These are phyloP conservation scores for Lasioglossum baleicum DNA, from an alignment of 1,140 invertebrate genomes.

Conservation along the genomic window DNA sequence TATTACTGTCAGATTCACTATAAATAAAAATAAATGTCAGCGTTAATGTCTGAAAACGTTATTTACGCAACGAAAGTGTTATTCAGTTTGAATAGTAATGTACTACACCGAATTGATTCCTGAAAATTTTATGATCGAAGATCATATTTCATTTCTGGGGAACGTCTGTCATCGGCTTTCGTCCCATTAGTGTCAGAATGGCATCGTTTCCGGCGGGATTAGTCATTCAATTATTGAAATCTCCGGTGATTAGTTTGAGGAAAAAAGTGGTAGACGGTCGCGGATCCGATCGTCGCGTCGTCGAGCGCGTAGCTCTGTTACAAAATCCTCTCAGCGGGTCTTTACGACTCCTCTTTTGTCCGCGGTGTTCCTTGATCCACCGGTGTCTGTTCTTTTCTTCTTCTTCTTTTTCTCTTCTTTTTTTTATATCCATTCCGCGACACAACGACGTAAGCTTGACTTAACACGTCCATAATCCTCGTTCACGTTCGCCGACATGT, in stretches of 20 bases:
- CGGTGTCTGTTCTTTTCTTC: not conserved
- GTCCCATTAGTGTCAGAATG: not conserved
- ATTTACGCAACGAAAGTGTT: too few relatives aligned
- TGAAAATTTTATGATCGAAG: not conserved
- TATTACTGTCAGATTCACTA: too few relatives aligned
- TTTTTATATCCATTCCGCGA: conserved; percentile 18
- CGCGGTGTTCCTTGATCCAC: conserved; percentile 9
- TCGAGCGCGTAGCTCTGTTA: conserved; percentile 2
- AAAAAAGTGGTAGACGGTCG: conserved; percentile 22
- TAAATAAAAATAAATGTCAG: too few relatives aligned
- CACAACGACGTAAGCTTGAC: not conserved
- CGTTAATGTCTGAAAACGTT: too few relatives aligned
- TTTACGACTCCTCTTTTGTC: conserved; percentile 48
- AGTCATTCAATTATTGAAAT: not conserved
- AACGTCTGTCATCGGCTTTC: not conserved
- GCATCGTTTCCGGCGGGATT: not conserved
- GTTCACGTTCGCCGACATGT: conserved; percentile 21
- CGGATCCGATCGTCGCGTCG: conserved; percentile 35
- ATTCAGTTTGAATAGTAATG: too few relatives aligned
- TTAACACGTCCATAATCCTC: conserved; percentile 29
- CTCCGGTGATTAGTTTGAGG: not conserved
- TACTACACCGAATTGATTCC: not conserved
- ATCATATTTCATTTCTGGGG: not conserved
- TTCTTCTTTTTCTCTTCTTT: not conserved
- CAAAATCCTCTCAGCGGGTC: conserved; percentile 21